Base-by-base conservation (phyloP, 2,797 vertebrate genomes). In the Chaenodraco wilsoni region DNA sequence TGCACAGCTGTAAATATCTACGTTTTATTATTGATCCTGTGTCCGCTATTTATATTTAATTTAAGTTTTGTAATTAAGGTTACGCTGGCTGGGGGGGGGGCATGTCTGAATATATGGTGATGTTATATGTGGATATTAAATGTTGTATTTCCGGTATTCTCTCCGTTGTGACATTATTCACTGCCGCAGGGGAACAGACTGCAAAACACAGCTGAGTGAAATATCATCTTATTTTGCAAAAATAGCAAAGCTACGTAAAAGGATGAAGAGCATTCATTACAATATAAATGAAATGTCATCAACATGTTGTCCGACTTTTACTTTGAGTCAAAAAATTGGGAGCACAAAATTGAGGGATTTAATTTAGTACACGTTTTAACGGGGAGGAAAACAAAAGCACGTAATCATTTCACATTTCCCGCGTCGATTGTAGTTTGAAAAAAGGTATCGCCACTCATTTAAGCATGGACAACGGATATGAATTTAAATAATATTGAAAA, bases 1-100 rank as follows among this genome's bases (percentile, higher is more conserved):
- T 96, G 95, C 96, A 96, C 95, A 95, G 90, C 89, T 95, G 94
- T 95, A 96, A 80, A 93, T 88, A 88, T 72, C 52, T 60, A 89
- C 88, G 86, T 92, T 92, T 87, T 93, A 91, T 91, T 84, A 87
- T 87, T 89, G 69, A 82, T 86, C 52, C 82, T 78, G 86, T 91
- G 83, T 87, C 65, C 64, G 82, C 88, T 95, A 95, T 95, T 94
- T n/a, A 95, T 94, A 93, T 94, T 90, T 95, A 94, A n/a, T 94
- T 95, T 94, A 95, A 94, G 46, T 60, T 31, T 63, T 76, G 59
- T 74, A 75, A 75, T 60, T 74, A 78, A 75, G 58, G 74, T 85
- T 61, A 57, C 54, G 65, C 76, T 45, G 71, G 76, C 67, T 55
- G 9, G 44, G 45, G 37, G 61, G 61, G 40, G 11, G 27, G 66